phyloP scores from a whole-genome alignment of 2,888 invertebrate genomes.

The Hydrotaea cyrtoneurina region DNA sequence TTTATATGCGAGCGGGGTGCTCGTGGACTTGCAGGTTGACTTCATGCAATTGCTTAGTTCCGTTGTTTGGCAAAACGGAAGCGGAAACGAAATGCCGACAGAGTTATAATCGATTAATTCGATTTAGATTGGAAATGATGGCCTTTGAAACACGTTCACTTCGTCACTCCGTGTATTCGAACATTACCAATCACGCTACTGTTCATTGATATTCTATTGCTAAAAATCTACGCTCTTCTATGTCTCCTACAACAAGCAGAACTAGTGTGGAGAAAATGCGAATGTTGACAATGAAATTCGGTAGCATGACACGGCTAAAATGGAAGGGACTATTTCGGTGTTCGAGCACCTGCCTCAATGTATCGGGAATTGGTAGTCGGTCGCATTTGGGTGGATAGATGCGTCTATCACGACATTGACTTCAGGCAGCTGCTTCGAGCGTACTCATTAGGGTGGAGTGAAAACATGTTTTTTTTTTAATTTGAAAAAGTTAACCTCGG shows the following conservation, averaged over 20 bases:
- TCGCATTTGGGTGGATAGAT: too few relatives aligned
- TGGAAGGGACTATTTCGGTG: background rate
- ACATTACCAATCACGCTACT: constrained; percentile 56
- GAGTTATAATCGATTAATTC: constrained; percentile 80
- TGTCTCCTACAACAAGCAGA: constrained; percentile 42
- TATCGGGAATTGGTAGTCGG: background rate
- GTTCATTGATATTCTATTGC: constrained; percentile 69
- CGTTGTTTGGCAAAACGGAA: constrained; percentile 77
- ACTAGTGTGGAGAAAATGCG: background rate
- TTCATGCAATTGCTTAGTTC: constrained; percentile 67
- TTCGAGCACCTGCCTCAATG: constrained; percentile 44
- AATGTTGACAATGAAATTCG: constrained; percentile 25
- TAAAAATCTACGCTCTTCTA: constrained; percentile 43
- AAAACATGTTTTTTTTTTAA: too few relatives aligned
- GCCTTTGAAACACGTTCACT: constrained; percentile 74
- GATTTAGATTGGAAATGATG: constrained; percentile 81
- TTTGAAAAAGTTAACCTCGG: too few relatives aligned
- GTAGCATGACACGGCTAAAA: constrained; percentile 54
- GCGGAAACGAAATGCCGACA: constrained; percentile 79
- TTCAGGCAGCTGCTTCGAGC: too few relatives aligned
- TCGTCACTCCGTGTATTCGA: constrained; percentile 40
- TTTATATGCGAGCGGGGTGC: constrained; percentile 1
- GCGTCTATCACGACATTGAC: constrained; percentile 22
- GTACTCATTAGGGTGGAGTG: too few relatives aligned
- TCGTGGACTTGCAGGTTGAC: constrained; percentile 29